phyloP scores from a whole-genome alignment of 2,888 invertebrate species.

The Euproctis similis region DNA sequence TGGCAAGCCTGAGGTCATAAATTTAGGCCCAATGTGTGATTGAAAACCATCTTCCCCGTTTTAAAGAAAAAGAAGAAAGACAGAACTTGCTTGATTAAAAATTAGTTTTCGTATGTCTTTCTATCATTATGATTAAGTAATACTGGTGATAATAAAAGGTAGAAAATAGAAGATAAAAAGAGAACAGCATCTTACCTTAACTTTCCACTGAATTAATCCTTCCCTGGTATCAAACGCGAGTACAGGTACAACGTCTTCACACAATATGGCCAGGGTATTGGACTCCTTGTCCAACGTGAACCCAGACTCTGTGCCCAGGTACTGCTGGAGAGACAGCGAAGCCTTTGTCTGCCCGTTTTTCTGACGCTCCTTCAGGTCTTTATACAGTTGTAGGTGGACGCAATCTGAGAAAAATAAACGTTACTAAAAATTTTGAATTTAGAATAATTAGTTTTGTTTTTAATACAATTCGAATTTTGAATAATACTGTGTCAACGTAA shows the following conservation, averaged over 20 bases:
- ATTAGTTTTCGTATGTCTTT: too few relatives aligned
- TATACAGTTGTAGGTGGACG: slow-evolving; percentile 90
- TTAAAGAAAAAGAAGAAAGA: too few relatives aligned
- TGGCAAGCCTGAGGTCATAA: too few relatives aligned
- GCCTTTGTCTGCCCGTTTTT: slow-evolving; percentile 92
- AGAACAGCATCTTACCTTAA: slow-evolving; percentile 43
- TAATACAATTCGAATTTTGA: too few relatives aligned
- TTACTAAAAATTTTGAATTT: too few relatives aligned
- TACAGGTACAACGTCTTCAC: slow-evolving; percentile 89
- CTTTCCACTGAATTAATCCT: slow-evolving; percentile 90
- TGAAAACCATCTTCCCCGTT: too few relatives aligned
- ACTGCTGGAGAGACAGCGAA: slow-evolving; percentile 89
- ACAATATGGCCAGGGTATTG: slow-evolving; percentile 90
- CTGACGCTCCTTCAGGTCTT: slow-evolving; percentile 90
- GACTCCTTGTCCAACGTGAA: slow-evolving; percentile 94
- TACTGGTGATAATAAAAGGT: too few relatives aligned
- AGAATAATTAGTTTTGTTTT: too few relatives aligned
- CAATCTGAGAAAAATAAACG: slow-evolving; percentile 81
- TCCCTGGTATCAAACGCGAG: slow-evolving; percentile 92
- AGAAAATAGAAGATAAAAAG: background rate
- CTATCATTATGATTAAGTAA: too few relatives aligned
- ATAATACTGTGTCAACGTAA: too few relatives aligned
- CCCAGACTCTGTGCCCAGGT: slow-evolving; percentile 89
- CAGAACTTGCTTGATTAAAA: too few relatives aligned
- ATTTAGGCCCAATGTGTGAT: too few relatives aligned